Percentiles rank a stretch among this genome's conserved stretches.
These are phyloP conservation scores for Echiichthys vipera DNA, from an alignment of 2,797 vertebrate species.

Conservation along the genomic window DNA sequence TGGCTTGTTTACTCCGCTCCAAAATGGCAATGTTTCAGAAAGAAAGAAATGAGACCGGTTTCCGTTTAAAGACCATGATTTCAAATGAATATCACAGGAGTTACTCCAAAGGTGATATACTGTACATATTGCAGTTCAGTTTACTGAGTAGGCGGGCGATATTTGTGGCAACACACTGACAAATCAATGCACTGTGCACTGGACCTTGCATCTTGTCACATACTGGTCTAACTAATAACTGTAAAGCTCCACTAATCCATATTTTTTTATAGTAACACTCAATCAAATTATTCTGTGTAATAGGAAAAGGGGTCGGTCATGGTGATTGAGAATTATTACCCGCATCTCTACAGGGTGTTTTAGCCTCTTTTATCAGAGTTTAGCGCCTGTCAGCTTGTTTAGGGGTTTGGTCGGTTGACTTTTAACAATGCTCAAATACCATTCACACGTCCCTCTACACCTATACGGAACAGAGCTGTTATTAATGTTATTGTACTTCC, in stretches of 20 bases:
- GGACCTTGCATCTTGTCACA: conserved; percentile 6
- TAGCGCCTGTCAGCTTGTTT: neutral
- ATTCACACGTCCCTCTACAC: neutral
- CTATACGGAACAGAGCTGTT: no score
- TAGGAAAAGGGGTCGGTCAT: neutral
- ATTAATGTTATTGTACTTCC: neutral
- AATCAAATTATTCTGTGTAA: neutral
- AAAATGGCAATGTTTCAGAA: conserved; percentile 4
- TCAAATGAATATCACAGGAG: neutral
- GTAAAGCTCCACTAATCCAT: conserved; percentile 7
- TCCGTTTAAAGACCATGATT: neutral
- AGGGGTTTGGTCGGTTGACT: neutral
- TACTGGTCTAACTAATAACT: neutral
- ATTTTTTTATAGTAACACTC: conserved; percentile 3
- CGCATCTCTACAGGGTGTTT: no score
- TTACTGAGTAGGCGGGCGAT: conserved; percentile 12
- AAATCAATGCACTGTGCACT: conserved; percentile 14
- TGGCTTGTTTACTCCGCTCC: neutral
- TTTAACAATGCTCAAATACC: neutral
- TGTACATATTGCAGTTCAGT: neutral
- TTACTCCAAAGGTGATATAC: neutral
- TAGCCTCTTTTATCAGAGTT: neutral
- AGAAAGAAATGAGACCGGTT: neutral
- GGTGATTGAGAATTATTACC: neutral
- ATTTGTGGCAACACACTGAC: conserved; percentile 5